A percentile compares a stretch with the other conserved stretches of the same genome.
Evolutionary conservation across 2,888 invertebrate genomes (phyloP).

Genomic region (Neoaliturus tenellus): DNA sequence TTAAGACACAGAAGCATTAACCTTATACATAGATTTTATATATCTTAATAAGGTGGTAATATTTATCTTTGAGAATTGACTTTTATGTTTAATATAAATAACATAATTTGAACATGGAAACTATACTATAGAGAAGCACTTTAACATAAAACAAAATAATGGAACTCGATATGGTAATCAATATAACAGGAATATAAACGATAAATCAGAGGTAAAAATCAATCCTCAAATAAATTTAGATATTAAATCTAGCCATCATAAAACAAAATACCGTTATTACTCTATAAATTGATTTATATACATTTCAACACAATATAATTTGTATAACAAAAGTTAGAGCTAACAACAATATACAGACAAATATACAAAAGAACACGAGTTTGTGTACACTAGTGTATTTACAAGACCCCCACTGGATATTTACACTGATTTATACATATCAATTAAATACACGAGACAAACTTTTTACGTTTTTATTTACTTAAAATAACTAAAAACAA

Average conservation of each 20-base stretch:
- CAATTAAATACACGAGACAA: constrained; percentile 49
- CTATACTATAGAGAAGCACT: constrained; percentile 43
- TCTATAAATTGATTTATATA: constrained; percentile 49
- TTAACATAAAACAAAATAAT: constrained; percentile 29
- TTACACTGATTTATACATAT: constrained; percentile 49
- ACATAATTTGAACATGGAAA: constrained; percentile 34
- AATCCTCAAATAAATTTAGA: constrained; percentile 43
- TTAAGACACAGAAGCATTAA: constrained; percentile 48
- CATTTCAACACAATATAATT: constrained; percentile 50
- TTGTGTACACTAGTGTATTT: constrained; percentile 45
- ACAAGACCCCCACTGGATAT: constrained; percentile 39
- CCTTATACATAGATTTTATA: constrained; percentile 35
- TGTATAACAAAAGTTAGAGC: constrained; percentile 44
- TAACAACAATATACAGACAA: constrained; percentile 50
- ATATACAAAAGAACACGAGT: constrained; percentile 50
- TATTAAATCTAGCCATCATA: constrained; percentile 13
- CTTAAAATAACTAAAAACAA: constrained; percentile 46
- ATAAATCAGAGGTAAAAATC: constrained; percentile 41
- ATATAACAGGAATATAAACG: constrained; percentile 29
- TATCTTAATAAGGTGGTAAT: constrained; percentile 47
- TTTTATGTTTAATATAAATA: constrained; percentile 41
- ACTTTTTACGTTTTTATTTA: constrained; percentile 38
- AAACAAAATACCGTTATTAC: constrained; percentile 47
- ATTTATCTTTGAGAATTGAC: constrained; percentile 52
- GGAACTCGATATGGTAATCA: constrained; percentile 49